Evolutionary conservation across 2,888 invertebrate species (phyloP), one percentile per base, ranked within the genome.

Genomic region (Salpingus planirostris): DNA sequence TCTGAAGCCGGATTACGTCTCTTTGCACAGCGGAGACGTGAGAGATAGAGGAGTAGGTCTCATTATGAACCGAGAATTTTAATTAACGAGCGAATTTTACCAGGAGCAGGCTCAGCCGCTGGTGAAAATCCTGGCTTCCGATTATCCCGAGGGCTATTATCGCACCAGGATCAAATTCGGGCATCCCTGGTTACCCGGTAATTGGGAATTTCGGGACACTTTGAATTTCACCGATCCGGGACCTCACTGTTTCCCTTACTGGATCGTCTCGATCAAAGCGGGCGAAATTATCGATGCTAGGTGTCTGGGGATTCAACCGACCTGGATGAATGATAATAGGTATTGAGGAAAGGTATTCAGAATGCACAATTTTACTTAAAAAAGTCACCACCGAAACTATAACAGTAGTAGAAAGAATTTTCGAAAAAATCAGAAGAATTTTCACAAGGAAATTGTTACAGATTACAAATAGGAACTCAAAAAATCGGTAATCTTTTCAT

Each of bases 281-380:
- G 68, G 49, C 15, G 38, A 67, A 11, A 71, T 81, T 38, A 61
- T 76, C 15, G 69, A 78, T 24, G 71, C 71, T 29, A 76, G 80
- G 47, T 89, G 89, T 54, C 63, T 90, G 13, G 79, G 78, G 55
- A 83, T 86, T 40, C 79, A 82, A 55, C 88, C 89, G 0, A 83
- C 80, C 13, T 90, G 90, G 89, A 86, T 89, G 86, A 72, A 74
- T 50, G 80, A 85, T 59, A 62, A 62, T 59, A 64, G 63, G 64
- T 64, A 60, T 48, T 52, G 38, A 46, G 49, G 11, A 56, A 63
- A 43, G 60, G 62, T 60, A 61, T 58, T 57, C 54, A 44, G 14
- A 36, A 33, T n/a, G 3, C 30, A 30, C 21, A 13, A 24, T 8
- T n/a, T n/a, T n/a, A n/a, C n/a, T n/a, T n/a, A n/a, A n/a, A n/a